Evolutionary conservation across 2,797 vertebrate species (phyloP), one percentile per base, ranked within the genome.

Genomic region (Toxotes lorentzi): DNA sequence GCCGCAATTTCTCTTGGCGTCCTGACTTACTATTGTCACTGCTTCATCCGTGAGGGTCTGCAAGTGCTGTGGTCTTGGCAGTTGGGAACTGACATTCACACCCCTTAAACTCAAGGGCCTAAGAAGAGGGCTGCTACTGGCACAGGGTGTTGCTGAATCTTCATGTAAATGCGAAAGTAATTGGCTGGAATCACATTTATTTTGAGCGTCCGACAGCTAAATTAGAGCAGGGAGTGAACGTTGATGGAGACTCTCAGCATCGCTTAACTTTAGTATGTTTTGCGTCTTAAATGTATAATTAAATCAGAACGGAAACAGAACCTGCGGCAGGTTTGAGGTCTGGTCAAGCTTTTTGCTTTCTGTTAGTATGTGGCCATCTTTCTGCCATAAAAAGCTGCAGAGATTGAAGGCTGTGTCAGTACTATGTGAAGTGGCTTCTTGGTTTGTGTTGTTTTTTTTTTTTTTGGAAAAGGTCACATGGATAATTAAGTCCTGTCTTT

Each of bases 1-100:
- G 58, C 66, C 48, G 16, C 34, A 56, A 56, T 74, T 81, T 63
- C 24, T 78, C 57, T 74, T 75, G 79, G 51, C 70, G 7, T 70
- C 68, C 24, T 48, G 40, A 34, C 17, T 23, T 10, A 11, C 17
- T 57, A 50, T 68, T 67, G 51, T 79, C 53, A 12, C 43, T 8
- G 53, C 47, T 47, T 67, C 23, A 70, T 74, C 54, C 35, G 23
- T 47, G 40, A 57, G 16, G 17, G 7, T 43, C 65, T 51, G 53
- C 30, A 41, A 38, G 16, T 40, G 45, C 30, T 54, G n/a, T 41
- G 11, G 45, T 57, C 19, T 16, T 47, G 21, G 7, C 50, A 35
- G 21, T 50, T 19, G 10, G 56, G 54, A n/a, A 1, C 5, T 23
- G 7, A 38, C 23, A 16, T n/a, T 63, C 35, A 59, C 23, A 54